A percentile compares a stretch with the other conserved stretches of the same genome.
phyloP scores from a whole-genome alignment of 2,888 invertebrate genomes.

The Pogonocherus hispidulus region DNA sequence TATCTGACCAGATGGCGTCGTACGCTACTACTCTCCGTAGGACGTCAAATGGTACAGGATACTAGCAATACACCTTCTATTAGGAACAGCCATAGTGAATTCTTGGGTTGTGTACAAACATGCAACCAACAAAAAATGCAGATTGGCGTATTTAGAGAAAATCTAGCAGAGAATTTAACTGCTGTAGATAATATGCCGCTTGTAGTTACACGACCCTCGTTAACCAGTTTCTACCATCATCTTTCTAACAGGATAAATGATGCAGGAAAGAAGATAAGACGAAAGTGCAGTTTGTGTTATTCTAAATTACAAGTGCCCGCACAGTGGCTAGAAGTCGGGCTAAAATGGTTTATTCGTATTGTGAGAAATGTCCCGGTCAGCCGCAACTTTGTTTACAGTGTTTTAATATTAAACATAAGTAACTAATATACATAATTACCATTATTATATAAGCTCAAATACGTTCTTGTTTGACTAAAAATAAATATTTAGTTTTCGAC shows the following conservation, averaged over 20 bases:
- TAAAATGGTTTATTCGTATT: conserved; percentile 38
- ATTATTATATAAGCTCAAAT: too few species aligned
- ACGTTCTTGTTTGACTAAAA: too few species aligned
- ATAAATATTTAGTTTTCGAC: too few species aligned
- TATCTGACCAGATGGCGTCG: conserved; percentile 57
- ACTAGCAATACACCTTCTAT: conserved; percentile 45
- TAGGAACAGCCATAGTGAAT: conserved; percentile 48
- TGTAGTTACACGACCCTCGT: not conserved
- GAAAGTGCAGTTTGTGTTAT: conserved; percentile 46
- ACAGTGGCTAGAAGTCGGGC: conserved; percentile 37
- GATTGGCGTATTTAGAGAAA: conserved; percentile 44
- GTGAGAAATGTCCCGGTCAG: conserved; percentile 36
- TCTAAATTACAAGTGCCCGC: conserved; percentile 37
- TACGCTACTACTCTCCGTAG: conserved; percentile 56
- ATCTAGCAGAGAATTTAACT: not conserved
- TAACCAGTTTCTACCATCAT: conserved; percentile 14
- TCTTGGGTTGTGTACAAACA: conserved; percentile 48
- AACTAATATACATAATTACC: too few species aligned
- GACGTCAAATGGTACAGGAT: conserved; percentile 51
- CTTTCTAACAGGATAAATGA: conserved; percentile 37
- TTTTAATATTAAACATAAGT: not conserved
- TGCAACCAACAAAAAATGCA: conserved; percentile 37
- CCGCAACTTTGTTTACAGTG: conserved; percentile 40
- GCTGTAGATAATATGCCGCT: not conserved
- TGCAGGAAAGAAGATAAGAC: conserved; percentile 39